phyloP scores from a whole-genome alignment of 2,888 invertebrate species.

The Ypsolopha sequella region DNA sequence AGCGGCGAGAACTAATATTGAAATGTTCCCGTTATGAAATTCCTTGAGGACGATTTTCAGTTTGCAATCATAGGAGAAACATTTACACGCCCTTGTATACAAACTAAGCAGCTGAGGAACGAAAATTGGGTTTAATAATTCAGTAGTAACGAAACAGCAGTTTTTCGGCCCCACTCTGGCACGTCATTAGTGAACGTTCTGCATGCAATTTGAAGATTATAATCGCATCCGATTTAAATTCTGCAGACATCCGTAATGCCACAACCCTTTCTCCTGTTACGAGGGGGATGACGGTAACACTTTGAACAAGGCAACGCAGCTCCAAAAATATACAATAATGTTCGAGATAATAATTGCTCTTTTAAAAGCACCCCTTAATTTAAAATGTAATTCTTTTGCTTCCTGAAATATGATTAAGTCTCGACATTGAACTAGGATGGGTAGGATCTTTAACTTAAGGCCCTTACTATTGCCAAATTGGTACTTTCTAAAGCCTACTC shows the following conservation, averaged over 20 bases:
- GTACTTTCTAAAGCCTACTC: too few relatives aligned
- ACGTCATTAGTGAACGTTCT: constrained; percentile 26
- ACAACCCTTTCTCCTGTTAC: constrained; percentile 8
- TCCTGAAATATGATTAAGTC: too few relatives aligned
- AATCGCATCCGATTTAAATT: constrained; percentile 20
- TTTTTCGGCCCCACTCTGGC: constrained; percentile 17
- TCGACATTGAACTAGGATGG: too few relatives aligned
- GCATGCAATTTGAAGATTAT: constrained; percentile 19
- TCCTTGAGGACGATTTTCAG: neutral
- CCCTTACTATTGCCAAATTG: too few relatives aligned
- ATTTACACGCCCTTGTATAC: neutral
- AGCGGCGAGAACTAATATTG: constrained; percentile 47
- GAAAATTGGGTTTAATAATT: constrained; percentile 28
- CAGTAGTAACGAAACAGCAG: constrained; percentile 15
- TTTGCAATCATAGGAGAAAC: neutral
- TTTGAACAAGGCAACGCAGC: neutral
- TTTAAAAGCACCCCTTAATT: too few relatives aligned
- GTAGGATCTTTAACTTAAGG: too few relatives aligned
- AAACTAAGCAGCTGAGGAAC: constrained; percentile 3
- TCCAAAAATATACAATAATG: too few relatives aligned
- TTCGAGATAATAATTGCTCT: too few relatives aligned
- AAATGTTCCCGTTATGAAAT: constrained; percentile 28
- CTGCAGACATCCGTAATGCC: constrained; percentile 13
- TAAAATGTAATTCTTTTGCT: too few relatives aligned
- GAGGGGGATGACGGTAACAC: too few relatives aligned